A percentile compares a stretch with the other conserved stretches of the same genome.
phyloP scores from a whole-genome alignment of 2,888 invertebrate genomes.

The Limnephilus rhombicus region DNA sequence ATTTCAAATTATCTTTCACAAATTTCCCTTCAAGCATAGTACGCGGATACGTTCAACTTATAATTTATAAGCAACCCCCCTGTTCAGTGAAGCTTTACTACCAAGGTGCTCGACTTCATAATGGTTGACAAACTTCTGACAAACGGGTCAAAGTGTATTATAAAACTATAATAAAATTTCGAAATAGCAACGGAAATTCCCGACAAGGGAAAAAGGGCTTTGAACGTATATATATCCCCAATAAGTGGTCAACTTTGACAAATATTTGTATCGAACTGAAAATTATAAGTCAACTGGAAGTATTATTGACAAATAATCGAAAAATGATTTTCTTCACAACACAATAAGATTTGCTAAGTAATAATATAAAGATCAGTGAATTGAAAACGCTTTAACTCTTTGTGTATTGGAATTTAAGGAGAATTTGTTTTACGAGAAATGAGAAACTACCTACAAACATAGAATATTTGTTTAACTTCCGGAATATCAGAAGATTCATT shows the following conservation, averaged over 20 bases:
- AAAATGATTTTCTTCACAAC: not conserved
- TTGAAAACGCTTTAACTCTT: not conserved
- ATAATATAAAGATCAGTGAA: conserved; percentile 1
- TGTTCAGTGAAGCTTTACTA: not conserved
- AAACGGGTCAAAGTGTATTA: not conserved
- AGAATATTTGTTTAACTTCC: not conserved
- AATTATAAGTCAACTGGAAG: not conserved
- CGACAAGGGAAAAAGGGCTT: not conserved
- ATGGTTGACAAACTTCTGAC: no score
- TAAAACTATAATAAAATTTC: not conserved
- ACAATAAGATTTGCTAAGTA: not conserved
- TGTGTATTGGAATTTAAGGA: not conserved
- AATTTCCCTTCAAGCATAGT: not conserved
- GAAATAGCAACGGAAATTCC: not conserved
- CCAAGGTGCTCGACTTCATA: not conserved
- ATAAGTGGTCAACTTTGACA: not conserved
- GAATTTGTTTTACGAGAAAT: not conserved
- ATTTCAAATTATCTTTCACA: not conserved
- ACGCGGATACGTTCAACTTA: not conserved
- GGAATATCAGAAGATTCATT: not conserved
- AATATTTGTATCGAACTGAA: not conserved
- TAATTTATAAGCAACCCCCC: not conserved
- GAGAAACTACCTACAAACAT: not conserved
- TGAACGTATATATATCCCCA: not conserved
- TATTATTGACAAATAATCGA: not conserved